Percentiles rank a stretch among this genome's conserved stretches.
These are phyloP conservation scores for Mustelus asterias DNA, from an alignment of 2,113 vertebrate species.

Conservation along the genomic window DNA sequence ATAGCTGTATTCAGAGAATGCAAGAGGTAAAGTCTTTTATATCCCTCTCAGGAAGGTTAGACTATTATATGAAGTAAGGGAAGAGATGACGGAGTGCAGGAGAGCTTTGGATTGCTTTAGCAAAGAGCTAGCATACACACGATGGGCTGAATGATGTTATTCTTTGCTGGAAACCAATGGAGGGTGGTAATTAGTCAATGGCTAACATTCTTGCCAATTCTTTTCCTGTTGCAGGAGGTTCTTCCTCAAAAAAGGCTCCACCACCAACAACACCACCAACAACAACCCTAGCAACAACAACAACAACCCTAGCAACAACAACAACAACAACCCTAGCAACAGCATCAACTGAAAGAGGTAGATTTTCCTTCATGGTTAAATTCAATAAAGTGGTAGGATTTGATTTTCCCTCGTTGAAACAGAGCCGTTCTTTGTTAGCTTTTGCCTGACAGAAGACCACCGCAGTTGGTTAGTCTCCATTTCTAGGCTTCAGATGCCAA, in stretches of 20 bases:
- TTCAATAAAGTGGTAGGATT: not conserved
- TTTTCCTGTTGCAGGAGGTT: not conserved
- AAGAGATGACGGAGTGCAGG: not conserved
- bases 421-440: not conserved
- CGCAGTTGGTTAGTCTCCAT: not conserved
- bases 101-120: not conserved
- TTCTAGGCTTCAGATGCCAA: not conserved
- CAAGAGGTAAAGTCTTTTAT: not conserved
- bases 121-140: not conserved
- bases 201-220: not conserved
- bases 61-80: not conserved
- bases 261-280: not conserved
- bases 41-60: not conserved
- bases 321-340: not conserved
- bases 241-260: rapidly evolving
- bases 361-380: not conserved
- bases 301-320: not conserved
- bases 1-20: not conserved
- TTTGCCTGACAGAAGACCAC: not conserved
- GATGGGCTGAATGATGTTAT: not conserved
- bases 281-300: not conserved
- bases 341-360: not conserved
- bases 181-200: not conserved
- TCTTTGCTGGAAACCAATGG: not conserved
- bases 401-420: not conserved